Percentiles rank a stretch among this genome's conserved stretches.
Conservation (phyloP, 2,888 invertebrate genomes). For the Apamea anceps region DNA sequence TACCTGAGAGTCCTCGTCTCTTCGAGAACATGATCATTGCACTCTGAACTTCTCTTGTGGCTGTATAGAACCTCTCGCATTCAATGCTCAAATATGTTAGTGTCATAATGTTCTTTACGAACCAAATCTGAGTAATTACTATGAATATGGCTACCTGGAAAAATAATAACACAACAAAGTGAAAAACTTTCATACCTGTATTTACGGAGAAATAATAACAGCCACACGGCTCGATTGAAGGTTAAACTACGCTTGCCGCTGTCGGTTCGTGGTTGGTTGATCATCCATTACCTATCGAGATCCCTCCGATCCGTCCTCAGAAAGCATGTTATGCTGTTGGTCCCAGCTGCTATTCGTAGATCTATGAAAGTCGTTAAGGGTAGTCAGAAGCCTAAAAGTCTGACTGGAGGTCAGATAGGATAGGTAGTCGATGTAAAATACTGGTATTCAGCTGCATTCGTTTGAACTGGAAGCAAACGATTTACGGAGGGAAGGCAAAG, state of each 20-base stretch:
- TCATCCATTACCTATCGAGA: not conserved
- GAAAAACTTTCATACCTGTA: not conserved
- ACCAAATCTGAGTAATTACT: constrained; percentile 21
- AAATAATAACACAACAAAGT: not conserved
- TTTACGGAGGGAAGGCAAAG: not conserved
- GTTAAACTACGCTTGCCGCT: not conserved
- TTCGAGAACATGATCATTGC: constrained; percentile 28
- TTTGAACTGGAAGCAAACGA: not conserved
- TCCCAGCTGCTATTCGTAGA: not conserved
- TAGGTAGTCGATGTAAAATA: too few relatives aligned
- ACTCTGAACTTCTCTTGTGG: constrained; percentile 5
- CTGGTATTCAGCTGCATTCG: not conserved
- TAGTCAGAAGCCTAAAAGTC: too few relatives aligned
- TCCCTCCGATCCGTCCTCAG: not conserved
- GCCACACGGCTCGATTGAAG: not conserved
- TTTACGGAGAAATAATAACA: not conserved
- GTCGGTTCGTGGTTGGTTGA: not conserved
- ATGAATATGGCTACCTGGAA: constrained; percentile 10
- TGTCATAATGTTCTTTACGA: constrained; percentile 23
- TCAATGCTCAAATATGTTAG: constrained; percentile 20
- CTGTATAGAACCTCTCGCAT: constrained; percentile 37
- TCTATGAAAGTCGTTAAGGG: not conserved
- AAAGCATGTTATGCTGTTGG: not conserved
- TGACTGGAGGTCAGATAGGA: too few relatives aligned
- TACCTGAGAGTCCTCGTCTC: constrained; percentile 32